Conservation (phyloP, 2,797 vertebrate genomes). For the Cyprinodon diabolis region DNA sequence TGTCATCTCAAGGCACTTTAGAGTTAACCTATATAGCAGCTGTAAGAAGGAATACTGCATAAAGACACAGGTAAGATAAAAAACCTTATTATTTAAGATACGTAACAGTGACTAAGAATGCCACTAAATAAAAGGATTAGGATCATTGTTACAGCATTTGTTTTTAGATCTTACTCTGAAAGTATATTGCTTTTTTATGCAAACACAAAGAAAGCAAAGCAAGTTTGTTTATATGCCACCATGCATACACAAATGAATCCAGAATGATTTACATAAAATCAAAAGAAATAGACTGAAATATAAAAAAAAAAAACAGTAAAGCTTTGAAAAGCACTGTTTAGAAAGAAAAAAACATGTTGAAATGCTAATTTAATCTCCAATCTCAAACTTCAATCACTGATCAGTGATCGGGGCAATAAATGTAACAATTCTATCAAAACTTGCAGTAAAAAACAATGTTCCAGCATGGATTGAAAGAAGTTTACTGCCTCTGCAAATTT, state of each 20-base stretch:
- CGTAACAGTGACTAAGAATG: not conserved
- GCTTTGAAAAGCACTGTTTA: too few species aligned
- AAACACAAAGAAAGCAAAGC: not conserved
- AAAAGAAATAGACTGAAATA: not conserved
- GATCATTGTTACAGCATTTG: not conserved
- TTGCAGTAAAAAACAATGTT: not conserved
- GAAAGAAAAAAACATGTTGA: too few species aligned
- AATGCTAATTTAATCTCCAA: not conserved
- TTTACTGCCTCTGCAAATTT: not conserved
- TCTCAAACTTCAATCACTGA: not conserved
- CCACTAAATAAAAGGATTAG: not conserved
- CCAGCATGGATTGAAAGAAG: not conserved
- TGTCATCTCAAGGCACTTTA: too few species aligned
- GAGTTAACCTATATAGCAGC: too few species aligned
- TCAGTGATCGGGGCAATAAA: not conserved
- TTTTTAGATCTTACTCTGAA: not conserved
- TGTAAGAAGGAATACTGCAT: not conserved
- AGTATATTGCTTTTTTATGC: not conserved
- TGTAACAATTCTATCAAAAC: not conserved
- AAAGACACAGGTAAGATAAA: not conserved
- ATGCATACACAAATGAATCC: not conserved
- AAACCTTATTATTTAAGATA: not conserved
- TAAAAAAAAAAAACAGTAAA: too few species aligned
- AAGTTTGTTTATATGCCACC: not conserved
- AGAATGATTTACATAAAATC: not conserved